Base-by-base conservation (phyloP, 2,797 vertebrate species). In the Sphenopsis melanotis region DNA sequence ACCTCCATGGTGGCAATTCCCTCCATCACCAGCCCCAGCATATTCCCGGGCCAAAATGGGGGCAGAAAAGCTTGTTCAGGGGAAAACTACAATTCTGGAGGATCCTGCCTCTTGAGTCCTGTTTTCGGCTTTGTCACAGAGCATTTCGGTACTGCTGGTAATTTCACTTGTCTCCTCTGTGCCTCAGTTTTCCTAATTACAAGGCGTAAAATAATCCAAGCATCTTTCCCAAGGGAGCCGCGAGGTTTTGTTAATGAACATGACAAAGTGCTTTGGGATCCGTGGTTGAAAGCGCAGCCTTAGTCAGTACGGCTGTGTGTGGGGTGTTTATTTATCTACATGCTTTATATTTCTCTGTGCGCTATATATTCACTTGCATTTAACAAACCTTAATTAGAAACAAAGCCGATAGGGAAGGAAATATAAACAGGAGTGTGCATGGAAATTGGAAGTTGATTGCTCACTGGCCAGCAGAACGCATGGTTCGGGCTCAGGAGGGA, bases 151-250 rank as follows among this genome's bases (percentile, higher is more conserved):
- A 71, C 44, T n/a, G 89, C 86, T 32, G 85, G 76, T 89, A 93
- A 94, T 92, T 92, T 94, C 95, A 88, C 93, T 95, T 89, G 89
- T 95, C 94, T 95, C 93, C 89, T 95, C 91, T 22, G 89, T 96
- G 94, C 95, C 93, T 95, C 96, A 95, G 93, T 95, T 96, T 95
- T 90, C 95, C 92, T 95, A 95, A 96, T 95, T 93, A 94, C 92
- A 92, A 95, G 93, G 91, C 65, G 85, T 95, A 92, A 96, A 96
- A 94, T 88, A 94, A 94, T 93, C 66, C 94, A 56, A 64, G 83
- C 32, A 32, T 64, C 85, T 71, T 85, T 94, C 95, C 95, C 93
- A 81, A 70, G 96, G 92, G 95, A 96, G 86, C 94, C 3, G 57
- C 61, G 61, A 95, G 95, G 85, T 94, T 95, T 96, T 94, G 87